Percentiles rank a stretch among this genome's conserved stretches.
These are phyloP conservation scores for Hydractinia echinata DNA, from an alignment of 30 jellyfish, hydroid and myxozoan species.

Conservation along the genomic window DNA sequence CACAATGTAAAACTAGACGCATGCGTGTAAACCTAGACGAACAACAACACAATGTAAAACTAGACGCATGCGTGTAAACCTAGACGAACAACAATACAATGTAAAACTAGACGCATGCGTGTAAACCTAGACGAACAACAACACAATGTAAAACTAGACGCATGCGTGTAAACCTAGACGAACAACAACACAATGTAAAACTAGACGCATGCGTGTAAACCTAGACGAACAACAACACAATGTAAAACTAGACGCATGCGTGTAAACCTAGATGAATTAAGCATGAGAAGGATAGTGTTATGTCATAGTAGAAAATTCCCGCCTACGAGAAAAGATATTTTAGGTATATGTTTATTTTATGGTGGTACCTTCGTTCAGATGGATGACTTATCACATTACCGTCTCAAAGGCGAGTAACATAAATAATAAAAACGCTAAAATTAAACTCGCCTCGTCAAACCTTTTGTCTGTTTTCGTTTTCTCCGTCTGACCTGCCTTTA, in stretches of 20 bases:
- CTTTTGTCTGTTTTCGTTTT: slow-evolving; percentile 53
- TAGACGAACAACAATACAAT: slow-evolving; percentile 18
- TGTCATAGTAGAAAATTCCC: too few species aligned
- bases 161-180: slow-evolving; percentile 39
- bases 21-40: slow-evolving; percentile 41
- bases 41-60: not conserved
- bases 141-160: not conserved
- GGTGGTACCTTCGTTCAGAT: too few species aligned
- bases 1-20: not conserved
- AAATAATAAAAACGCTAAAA: not conserved
- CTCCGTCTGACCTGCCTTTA: slow-evolving; percentile 71
- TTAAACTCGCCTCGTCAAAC: slow-evolving; percentile 59
- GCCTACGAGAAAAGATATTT: too few species aligned
- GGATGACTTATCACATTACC: too few species aligned
- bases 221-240: slow-evolving; percentile 36
- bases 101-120: not conserved
- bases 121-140: slow-evolving; percentile 49
- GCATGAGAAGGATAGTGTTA: too few species aligned
- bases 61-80: slow-evolving; percentile 27
- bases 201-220: slow-evolving; percentile 5
- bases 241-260: not conserved
- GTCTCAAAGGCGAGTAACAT: not conserved
- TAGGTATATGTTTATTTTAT: too few species aligned
- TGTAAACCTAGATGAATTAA: too few species aligned
- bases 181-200: slow-evolving; percentile 7